These are phyloP conservation scores for Physocephala rufipes DNA, from an alignment of 2,888 invertebrate genomes.

Conservation along the genomic window DNA sequence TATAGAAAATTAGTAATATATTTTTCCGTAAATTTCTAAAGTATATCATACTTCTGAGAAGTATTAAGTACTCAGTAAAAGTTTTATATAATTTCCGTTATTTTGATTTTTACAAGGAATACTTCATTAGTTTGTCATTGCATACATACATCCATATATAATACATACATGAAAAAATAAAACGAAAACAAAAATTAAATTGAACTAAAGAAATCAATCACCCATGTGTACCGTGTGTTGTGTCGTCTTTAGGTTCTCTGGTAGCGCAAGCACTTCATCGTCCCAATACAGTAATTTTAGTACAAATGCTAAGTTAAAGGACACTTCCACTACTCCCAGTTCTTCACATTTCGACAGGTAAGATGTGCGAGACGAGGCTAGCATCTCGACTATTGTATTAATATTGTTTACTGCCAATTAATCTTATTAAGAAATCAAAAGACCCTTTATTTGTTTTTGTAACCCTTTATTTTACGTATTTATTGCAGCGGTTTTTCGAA, in stretches of 20 bases:
- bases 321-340: constrained; percentile 61
- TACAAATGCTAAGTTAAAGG: constrained; percentile 65
- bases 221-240: constrained; percentile 38
- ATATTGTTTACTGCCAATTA: constrained; percentile 5
- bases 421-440: constrained; percentile 11
- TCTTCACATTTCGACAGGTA: constrained; percentile 65
- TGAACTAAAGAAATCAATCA: constrained; percentile 32
- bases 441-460: not conserved
- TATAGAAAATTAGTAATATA: no score
- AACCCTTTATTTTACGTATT: not conserved
- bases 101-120: constrained; percentile 7
- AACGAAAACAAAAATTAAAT: constrained; percentile 11
- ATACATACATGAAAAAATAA: constrained; percentile 17
- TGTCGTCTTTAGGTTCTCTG: constrained; percentile 61
- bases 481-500: constrained; percentile 7
- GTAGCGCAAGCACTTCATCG: constrained; percentile 64
- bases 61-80: not conserved
- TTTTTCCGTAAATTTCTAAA: no score
- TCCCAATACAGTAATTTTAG: constrained; percentile 66
- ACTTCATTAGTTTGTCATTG: not conserved
- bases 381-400: not conserved
- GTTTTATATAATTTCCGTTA: not conserved
- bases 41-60: no score
- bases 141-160: constrained; percentile 9
- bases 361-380: constrained; percentile 44